Base-by-base conservation (phyloP, 2,113 vertebrate genomes). In the Chitala chitala region DNA sequence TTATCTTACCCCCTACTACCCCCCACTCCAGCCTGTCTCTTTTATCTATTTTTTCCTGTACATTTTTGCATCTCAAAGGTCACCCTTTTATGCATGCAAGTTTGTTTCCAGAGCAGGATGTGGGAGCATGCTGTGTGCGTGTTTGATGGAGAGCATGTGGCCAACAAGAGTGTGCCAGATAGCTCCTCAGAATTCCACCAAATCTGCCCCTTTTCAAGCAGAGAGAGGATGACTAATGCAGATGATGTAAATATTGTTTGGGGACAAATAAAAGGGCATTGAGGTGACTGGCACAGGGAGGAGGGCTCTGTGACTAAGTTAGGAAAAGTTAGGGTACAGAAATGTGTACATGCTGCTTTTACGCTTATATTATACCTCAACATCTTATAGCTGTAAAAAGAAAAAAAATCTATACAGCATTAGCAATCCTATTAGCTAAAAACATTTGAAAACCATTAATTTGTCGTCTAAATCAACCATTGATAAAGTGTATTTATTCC, bases 401-500 rank as follows among this genome's bases (percentile, higher is more conserved):
- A 26, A 29, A 46, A 68, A 26, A 63, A 38, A 46, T 26, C 15
- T 15, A 46, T 26, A 22, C 22, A 26, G 15, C 26, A 24, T 29
- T n/a, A 31, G 42, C 40, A 8, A 10, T 10, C 17, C 59, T 63
- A 31, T 17, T 69, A 51, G 58, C 42, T 66, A n/a, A 31, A 79
- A 72, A 50, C 64, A 56, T 69, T 42, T 72, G 64, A 74, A 56
- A 65, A 69, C 33, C 68, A 61, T 38, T 69, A 65, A 78, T 74
- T 64, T 69, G 74, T 55, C 15, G 65, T 74, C 33, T 22, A 71
- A 74, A 78, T 72, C 75, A 53, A 70, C 69, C 74, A 72, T 74
- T 79, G 84, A 78, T 80, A 87, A 83, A 87, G 70, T 85, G 88
- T 84, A 76, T 91, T 83, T 91, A 89, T 90, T 91, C 82, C 78